Percentiles rank a stretch among this genome's conserved stretches.
These are phyloP conservation scores for Pogoniulus pusillus DNA, from an alignment of 2,797 vertebrate species.

Conservation along the genomic window DNA sequence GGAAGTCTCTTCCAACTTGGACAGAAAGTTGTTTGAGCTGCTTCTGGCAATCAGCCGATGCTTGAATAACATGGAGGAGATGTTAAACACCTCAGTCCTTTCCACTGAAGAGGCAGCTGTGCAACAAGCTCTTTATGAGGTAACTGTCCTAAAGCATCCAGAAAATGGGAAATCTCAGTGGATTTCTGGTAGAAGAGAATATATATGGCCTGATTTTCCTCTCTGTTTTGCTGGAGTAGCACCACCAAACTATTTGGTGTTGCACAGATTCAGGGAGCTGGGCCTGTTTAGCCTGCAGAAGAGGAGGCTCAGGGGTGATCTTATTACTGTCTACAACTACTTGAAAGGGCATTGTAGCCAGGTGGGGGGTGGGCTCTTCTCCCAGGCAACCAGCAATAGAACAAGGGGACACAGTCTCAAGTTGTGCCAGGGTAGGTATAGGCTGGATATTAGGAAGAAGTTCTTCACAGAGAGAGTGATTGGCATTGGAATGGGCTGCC, in stretches of 20 bases:
- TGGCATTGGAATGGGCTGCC: too few species aligned
- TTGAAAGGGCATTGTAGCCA: too few species aligned
- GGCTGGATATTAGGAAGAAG: too few species aligned
- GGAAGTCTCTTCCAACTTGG: conserved; percentile 67
- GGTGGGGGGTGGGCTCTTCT: too few species aligned
- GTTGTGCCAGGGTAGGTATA: too few species aligned
- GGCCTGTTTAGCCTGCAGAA: too few species aligned
- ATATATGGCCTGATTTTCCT: neutral
- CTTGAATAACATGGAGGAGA: conserved; percentile 78
- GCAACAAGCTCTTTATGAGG: conserved; percentile 81
- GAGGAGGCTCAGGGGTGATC: too few species aligned
- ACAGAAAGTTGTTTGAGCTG: conserved; percentile 83
- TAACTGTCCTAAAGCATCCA: conserved; percentile 42
- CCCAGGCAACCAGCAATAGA: too few species aligned
- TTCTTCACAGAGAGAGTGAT: too few species aligned
- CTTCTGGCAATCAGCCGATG: conserved; percentile 78
- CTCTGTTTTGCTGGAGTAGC: neutral
- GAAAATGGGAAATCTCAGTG: neutral
- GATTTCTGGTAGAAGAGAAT: neutral
- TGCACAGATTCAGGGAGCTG: neutral
- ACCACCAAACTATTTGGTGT: neutral
- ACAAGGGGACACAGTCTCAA: too few species aligned
- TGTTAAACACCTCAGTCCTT: conserved; percentile 70
- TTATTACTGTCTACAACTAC: too few species aligned
- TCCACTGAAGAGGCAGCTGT: conserved; percentile 62